These are phyloP conservation scores for Bovichtus diacanthus DNA, from an alignment of 2,797 vertebrate genomes.

Conservation along the genomic window DNA sequence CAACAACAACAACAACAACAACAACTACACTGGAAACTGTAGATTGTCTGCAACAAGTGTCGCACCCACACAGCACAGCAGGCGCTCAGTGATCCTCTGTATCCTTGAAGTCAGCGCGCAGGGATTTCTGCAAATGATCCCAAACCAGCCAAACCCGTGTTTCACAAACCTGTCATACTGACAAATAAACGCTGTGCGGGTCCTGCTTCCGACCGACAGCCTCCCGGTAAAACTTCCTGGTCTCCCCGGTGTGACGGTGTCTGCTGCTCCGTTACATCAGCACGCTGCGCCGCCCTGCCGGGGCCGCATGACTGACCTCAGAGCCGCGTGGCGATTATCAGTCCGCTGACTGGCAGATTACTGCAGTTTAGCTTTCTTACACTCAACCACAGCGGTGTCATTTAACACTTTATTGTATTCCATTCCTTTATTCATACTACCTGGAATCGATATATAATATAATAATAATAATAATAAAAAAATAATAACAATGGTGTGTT, in stretches of 20 bases:
- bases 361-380: conserved; percentile 17
- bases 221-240: conserved; percentile 30
- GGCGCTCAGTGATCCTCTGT: not conserved
- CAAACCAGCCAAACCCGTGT: conserved; percentile 9
- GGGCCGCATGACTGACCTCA: conserved; percentile 36
- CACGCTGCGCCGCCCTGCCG: not conserved
- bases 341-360: not conserved
- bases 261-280: conserved; percentile 27
- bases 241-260: conserved; percentile 14
- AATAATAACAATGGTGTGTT: too few relatives aligned
- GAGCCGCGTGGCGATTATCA: conserved; percentile 12
- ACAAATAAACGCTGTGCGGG: conserved; percentile 10
- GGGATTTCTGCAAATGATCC: not conserved
- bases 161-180: conserved; percentile 67
- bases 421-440: not conserved
- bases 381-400: not conserved
- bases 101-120: not conserved
- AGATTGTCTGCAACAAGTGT: conserved; percentile 6
- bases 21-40: not conserved
- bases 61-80: not conserved
- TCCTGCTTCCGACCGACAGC: conserved; percentile 4
- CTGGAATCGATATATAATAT: not conserved
- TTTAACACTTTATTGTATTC: conserved; percentile 2
- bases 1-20: not conserved
- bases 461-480: too few relatives aligned